phyloP scores from a whole-genome alignment of 1,140 invertebrate species.

The Lysiphlebus fabarum region DNA sequence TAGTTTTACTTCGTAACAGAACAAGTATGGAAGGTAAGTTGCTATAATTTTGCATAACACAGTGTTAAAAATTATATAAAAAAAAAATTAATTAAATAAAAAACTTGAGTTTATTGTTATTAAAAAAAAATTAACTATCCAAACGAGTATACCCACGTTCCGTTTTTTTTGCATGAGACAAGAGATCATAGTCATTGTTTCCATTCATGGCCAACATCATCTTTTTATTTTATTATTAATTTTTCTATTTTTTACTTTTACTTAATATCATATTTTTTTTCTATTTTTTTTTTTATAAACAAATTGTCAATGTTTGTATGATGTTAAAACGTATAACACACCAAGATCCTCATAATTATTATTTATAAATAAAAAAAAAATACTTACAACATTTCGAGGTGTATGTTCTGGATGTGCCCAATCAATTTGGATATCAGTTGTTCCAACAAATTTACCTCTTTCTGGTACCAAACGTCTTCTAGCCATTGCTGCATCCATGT shows the following conservation, averaged over 20 bases:
- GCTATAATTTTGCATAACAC: too few species aligned
- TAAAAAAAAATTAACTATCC: constrained; percentile 15
- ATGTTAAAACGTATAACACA: too few species aligned
- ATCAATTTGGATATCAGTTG: constrained; percentile 55
- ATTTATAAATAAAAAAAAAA: constrained; percentile 4
- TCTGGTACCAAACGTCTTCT: constrained; percentile 64
- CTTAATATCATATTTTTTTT: too few species aligned
- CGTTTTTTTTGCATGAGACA: constrained; percentile 36
- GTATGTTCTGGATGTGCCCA: constrained; percentile 63
- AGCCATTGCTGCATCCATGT: constrained; percentile 68
- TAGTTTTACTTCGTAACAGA: too few species aligned
- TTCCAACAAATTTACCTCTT: constrained; percentile 53
- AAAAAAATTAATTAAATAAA: constrained; percentile 6
- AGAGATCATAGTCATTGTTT: constrained; percentile 36
- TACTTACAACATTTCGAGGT: constrained; percentile 43
- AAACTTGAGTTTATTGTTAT: background rate
- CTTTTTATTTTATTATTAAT: background rate
- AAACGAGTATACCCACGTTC: constrained; percentile 46
- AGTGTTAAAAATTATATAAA: constrained; percentile 1
- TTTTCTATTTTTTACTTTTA: constrained; percentile 9
- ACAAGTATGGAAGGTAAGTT: too few species aligned
- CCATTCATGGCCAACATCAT: constrained; percentile 28
- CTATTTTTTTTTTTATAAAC: too few species aligned
- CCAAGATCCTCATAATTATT: background rate
- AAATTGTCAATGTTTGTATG: background rate